phyloP scores from a whole-genome alignment of 2,797 vertebrate species.

The Champsocephalus gunnari region DNA sequence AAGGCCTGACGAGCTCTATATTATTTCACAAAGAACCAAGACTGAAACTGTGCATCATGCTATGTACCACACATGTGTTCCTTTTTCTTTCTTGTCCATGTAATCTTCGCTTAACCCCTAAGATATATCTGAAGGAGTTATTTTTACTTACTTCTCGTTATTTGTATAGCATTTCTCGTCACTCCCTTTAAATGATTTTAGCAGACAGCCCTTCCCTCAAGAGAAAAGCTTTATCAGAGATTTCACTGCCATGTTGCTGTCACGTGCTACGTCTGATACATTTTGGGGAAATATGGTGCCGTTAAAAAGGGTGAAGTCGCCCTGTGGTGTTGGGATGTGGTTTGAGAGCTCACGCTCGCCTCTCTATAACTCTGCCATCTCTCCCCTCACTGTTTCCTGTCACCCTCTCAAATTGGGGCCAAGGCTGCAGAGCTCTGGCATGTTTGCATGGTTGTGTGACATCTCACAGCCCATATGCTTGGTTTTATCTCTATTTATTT shows the following conservation, averaged over 20 bases:
- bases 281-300: slow-evolving; percentile 70
- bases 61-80: background rate
- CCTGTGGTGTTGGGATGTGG: slow-evolving; percentile 72
- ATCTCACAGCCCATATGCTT: slow-evolving; percentile 46
- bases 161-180: slow-evolving; percentile 59
- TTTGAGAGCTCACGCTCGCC: slow-evolving; percentile 68
- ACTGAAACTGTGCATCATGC: background rate
- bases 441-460: slow-evolving; percentile 45
- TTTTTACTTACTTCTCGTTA: slow-evolving; percentile 60
- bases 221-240: slow-evolving; percentile 65
- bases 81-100: background rate
- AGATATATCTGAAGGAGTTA: slow-evolving; percentile 28
- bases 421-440: slow-evolving; percentile 27
- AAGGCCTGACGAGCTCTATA: background rate
- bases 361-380: slow-evolving; percentile 40
- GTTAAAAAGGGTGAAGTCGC: slow-evolving; percentile 78
- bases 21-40: background rate
- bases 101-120: slow-evolving; percentile 4
- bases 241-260: slow-evolving; percentile 63
- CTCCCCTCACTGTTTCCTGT: slow-evolving; percentile 57
- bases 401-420: slow-evolving; percentile 50
- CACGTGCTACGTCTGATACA: slow-evolving; percentile 66
- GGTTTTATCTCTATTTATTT: background rate
- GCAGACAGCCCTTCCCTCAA: slow-evolving; percentile 58
- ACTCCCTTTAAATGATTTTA: slow-evolving; percentile 66